Percentiles rank a stretch among this genome's conserved stretches.
Evolutionary conservation across 2,113 vertebrate species (phyloP).

Genomic region (Elephas maximus): DNA sequence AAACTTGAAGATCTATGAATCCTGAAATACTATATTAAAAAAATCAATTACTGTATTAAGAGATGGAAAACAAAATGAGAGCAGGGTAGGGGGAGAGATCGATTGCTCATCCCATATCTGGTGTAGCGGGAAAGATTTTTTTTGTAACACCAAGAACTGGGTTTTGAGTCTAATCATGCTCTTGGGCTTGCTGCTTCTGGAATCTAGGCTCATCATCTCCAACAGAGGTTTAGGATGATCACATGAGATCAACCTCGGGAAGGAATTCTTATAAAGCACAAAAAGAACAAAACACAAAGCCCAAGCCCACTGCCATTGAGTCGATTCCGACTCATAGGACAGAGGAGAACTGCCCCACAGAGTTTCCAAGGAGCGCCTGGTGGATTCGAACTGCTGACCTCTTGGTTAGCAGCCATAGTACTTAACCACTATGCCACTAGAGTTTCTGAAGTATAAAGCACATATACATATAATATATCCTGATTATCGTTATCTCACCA

Average conservation of each 20-base stretch:
- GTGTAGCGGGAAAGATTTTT: not conserved
- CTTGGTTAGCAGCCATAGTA: too few species aligned
- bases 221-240: not conserved
- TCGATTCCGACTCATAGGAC: too few species aligned
- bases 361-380: too few species aligned
- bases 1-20: slow-evolving; percentile 39
- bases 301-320: too few species aligned
- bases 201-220: not conserved
- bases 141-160: not conserved
- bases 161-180: not conserved
- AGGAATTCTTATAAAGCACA: not conserved
- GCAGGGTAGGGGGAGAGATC: not conserved
- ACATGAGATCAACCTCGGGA: not conserved
- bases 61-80: slow-evolving; percentile 30
- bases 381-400: too few species aligned
- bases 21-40: not conserved
- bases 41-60: slow-evolving; percentile 24
- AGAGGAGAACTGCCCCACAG: too few species aligned
- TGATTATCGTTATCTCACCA: not conserved
- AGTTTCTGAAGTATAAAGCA: not conserved
- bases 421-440: too few species aligned
- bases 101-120: not conserved
- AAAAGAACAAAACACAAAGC: not conserved
- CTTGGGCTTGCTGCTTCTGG: not conserved
- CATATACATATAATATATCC: not conserved